phyloP scores from a whole-genome alignment of 2,888 invertebrate species.

The Trissolcus brochymenae region DNA sequence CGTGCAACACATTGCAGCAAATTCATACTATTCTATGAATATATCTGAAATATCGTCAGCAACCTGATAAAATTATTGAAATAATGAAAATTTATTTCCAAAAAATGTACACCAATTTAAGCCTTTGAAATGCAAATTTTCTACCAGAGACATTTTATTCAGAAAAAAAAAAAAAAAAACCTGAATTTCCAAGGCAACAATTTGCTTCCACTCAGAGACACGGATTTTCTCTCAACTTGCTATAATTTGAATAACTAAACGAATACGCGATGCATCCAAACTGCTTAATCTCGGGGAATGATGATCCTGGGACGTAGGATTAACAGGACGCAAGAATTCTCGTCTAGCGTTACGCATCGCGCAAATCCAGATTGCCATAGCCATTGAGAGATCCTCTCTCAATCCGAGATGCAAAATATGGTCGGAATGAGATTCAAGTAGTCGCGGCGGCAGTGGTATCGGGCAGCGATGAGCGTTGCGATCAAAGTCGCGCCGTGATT shows the following conservation, averaged over 20 bases:
- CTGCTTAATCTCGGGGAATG: not conserved
- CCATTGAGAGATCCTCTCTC: slow-evolving; percentile 33
- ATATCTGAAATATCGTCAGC: too few species aligned
- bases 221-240: too few species aligned
- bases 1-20: too few species aligned
- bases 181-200: too few species aligned
- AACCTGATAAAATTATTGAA: too few species aligned
- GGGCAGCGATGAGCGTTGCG: slow-evolving; percentile 28
- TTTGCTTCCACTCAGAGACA: too few species aligned
- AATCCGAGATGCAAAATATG: slow-evolving; percentile 42
- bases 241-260: not conserved
- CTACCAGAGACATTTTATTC: too few species aligned
- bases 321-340: not conserved
- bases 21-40: too few species aligned
- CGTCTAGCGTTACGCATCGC: not conserved
- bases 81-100: too few species aligned
- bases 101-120: too few species aligned
- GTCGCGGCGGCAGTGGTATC: slow-evolving; percentile 26
- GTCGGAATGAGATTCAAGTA: slow-evolving; percentile 35
- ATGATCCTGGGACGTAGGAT: not conserved
- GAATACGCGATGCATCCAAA: not conserved
- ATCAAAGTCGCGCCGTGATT: slow-evolving; percentile 47
- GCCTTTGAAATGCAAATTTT: too few species aligned
- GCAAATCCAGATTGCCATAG: slow-evolving; percentile 30
- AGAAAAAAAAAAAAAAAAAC: too few species aligned